Base-by-base conservation (phyloP, 1,140 invertebrate species). In the Heterodera schachtii region DNA sequence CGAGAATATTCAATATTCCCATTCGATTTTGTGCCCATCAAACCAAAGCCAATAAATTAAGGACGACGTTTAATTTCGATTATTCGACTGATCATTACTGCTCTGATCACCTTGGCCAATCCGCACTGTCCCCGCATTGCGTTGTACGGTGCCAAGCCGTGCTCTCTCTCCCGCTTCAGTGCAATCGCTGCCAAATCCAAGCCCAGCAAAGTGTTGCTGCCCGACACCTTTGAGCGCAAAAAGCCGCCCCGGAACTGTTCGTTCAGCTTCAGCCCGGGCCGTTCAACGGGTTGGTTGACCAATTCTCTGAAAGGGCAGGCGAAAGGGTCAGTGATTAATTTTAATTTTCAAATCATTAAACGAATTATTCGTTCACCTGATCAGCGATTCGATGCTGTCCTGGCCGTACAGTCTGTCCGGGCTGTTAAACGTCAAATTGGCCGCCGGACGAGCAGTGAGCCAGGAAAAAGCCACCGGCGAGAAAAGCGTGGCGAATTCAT, bases 401-500 rank as follows among this genome's bases (percentile, higher is more conserved):
- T 73, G 69, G 46, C 77, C 73, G 79, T 84, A 83, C 1, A 86
- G 57, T 19, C 49, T 21, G 74, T 85, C 83, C 47, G 85, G 85
- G 76, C 86, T 87, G 82, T 87, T 86, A 43, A 87, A 87, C 60
- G 57, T 16, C 41, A 66, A 46, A 21, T 44, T 21, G 13, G 81
- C 46, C 7, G 75, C 66, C 44, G 49, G 52, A 8, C 52, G 31
- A 19, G 60, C 46, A 13, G 52, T 73, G 4, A 87, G 60, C 83
- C 49, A 82, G 6, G 84, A 83, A 69, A 87, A 86, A 52, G 86
- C 86, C 8, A 87, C 64, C 13, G 81, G 47, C n/a, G 73, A 52
- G 13, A 76, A 77, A 44, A 85, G 43, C 31, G 75, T 70, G 16
- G 87, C 86, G 73, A 88, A 88, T 60, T 85, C 85, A 75, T 87